Conservation (phyloP, 2,113 vertebrate genomes). For the Xenotilapia flavipinnis region DNA sequence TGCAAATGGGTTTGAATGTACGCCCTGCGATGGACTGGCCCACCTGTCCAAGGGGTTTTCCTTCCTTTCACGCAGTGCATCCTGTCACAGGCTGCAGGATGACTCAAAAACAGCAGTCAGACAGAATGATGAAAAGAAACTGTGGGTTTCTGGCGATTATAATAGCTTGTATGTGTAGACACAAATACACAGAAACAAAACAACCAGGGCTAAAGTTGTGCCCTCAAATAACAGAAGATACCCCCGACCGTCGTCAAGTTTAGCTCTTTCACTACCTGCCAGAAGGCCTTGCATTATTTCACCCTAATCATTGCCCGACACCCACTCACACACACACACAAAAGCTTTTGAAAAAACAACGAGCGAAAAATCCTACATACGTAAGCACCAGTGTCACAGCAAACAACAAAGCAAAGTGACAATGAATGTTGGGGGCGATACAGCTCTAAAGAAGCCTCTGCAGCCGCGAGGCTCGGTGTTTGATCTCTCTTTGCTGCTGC, state of each 20-base stretch:
- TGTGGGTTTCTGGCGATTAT: background rate
- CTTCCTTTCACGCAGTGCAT: background rate
- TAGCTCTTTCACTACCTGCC: background rate
- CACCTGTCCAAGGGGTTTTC: background rate
- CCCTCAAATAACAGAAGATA: background rate
- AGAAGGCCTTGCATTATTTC: background rate
- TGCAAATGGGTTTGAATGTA: background rate
- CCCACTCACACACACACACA: background rate
- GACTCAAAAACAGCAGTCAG: background rate
- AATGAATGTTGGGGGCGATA: background rate
- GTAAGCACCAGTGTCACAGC: background rate
- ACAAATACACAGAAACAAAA: background rate
- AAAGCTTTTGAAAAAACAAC: constrained; percentile 4
- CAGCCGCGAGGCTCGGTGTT: background rate
- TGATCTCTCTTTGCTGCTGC: constrained; percentile 16
- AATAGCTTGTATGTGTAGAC: background rate
- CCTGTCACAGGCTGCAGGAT: background rate
- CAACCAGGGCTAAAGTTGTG: background rate
- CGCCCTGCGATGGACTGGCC: background rate
- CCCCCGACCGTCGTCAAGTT: background rate
- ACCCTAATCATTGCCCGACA: background rate
- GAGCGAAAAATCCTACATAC: background rate
- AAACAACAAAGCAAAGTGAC: constrained; percentile 21
- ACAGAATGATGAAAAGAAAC: background rate
- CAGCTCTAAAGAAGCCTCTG: background rate